Base-by-base conservation (phyloP, 2,797 vertebrate genomes). In the Peromyscus attwateri region DNA sequence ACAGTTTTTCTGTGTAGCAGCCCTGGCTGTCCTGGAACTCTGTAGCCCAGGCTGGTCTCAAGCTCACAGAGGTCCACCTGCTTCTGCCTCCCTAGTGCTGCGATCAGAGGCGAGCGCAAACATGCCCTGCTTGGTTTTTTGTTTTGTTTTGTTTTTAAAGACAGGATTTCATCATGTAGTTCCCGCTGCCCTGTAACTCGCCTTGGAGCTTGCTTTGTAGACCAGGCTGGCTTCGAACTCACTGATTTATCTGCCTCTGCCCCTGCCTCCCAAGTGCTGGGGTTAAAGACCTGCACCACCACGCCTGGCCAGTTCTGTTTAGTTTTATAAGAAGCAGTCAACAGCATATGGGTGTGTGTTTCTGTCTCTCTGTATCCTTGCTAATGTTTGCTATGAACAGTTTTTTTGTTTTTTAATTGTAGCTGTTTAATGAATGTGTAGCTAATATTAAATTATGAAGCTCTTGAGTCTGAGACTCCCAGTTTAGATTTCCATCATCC, bases 251-350 rank as follows among this genome's bases (percentile, higher is more conserved):
- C 71, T 43, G 37, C 40, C 37, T 27, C 40, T 73, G 29, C 62
- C 23, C 57, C 34, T 57, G 19, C n/a, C 55, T 27, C n/a, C 13
- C 23, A 10, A 82, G 55, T 62, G n/a, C n/a, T 40, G 80, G n/a
- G 37, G 23, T 82, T 40, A 62, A 82, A 40, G 37, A 37, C 37
- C 37, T 73, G 21, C 34, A n/a, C 79, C 34, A 80, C 19, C 77
- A n/a, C 3, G 21, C 31, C 27, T 34, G 4, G 17, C 79, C 76
- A 55, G 37, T 14, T 77, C 2, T 77, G 40, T 76, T 87, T 87
- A 92, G 29, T 94, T 96, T 93, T 83, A 66, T 91, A 43, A 89
- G n/a, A 91, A 95, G 62, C 49, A 23, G 13, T 21, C 25, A 55
- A 13, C 17, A 49, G 55, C 76, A 7, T 17, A 10, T 83, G 49